These are phyloP conservation scores for Saccopteryx bilineata DNA, from an alignment of 2,113 vertebrate species.

Conservation along the genomic window DNA sequence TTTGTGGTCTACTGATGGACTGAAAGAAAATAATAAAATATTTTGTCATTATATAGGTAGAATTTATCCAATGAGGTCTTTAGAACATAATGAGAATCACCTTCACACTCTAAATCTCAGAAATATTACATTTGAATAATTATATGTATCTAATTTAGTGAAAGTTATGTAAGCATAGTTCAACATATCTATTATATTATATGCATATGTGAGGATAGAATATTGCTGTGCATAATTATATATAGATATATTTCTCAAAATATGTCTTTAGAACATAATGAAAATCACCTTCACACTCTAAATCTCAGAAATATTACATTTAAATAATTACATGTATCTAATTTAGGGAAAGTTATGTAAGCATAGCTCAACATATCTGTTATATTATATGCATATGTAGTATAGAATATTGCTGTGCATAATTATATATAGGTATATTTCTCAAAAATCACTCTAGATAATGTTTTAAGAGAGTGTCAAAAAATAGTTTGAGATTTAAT, in stretches of 20 bases:
- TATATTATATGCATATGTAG: not conserved
- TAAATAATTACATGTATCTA: not conserved
- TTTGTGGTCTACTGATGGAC: not conserved
- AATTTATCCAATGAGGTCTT: not conserved
- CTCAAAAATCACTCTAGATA: not conserved
- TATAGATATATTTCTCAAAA: too few species aligned
- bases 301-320: conserved; percentile 44
- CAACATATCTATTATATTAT: not conserved
- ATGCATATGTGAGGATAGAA: not conserved
- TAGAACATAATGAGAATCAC: not conserved
- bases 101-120: not conserved
- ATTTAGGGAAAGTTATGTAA: not conserved
- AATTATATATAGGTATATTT: not conserved
- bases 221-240: not conserved
- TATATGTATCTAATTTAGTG: not conserved
- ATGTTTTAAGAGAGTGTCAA: not conserved
- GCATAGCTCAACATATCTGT: not conserved
- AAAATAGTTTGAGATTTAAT: not conserved
- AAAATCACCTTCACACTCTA: not conserved
- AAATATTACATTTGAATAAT: conserved; percentile 5
- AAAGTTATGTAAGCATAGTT: not conserved
- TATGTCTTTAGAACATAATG: not conserved
- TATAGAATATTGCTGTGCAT: not conserved
- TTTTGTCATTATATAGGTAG: not conserved
- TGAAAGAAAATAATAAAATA: not conserved